These are phyloP conservation scores for Rotaria magnacalcarata DNA, from an alignment of 2,888 invertebrate species.

Conservation along the genomic window DNA sequence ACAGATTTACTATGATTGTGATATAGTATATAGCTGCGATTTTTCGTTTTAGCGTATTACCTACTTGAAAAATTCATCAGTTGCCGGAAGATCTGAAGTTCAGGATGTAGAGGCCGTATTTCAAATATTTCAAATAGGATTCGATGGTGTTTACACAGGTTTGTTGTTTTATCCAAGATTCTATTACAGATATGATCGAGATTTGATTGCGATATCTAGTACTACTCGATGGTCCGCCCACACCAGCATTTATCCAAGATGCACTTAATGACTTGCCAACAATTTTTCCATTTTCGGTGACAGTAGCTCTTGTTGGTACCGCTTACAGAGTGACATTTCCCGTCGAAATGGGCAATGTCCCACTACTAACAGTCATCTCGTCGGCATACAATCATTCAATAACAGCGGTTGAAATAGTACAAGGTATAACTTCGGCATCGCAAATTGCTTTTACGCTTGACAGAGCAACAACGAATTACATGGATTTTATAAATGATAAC, in stretches of 20 bases:
- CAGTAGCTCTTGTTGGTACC: not conserved
- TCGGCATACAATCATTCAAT: too few species aligned
- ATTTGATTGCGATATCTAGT: not conserved
- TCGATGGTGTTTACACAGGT: slow-evolving; percentile 29
- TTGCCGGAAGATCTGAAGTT: not conserved
- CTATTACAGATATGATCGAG: too few species aligned
- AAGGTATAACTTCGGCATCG: not conserved
- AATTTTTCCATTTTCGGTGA: not conserved
- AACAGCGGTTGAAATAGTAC: not conserved
- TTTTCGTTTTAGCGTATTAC: not conserved
- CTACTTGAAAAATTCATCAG: not conserved
- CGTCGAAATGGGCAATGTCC: slow-evolving; percentile 19
- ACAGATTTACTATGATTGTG: too few species aligned
- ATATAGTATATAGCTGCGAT: not conserved
- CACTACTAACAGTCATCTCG: too few species aligned
- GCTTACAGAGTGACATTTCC: slow-evolving; percentile 24
- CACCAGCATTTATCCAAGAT: not conserved
- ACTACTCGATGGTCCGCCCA: not conserved
- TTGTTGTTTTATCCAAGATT: too few species aligned
- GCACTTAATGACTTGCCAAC: slow-evolving; percentile 41
- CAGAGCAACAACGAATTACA: not conserved
- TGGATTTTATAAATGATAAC: not conserved
- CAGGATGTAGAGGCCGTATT: not conserved
- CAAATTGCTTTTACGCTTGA: not conserved
- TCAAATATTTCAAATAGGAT: too few species aligned